Evolutionary conservation across 1,140 invertebrate species (phyloP), one percentile per base, ranked within the genome.

Genomic region (Berghia stephanieae): DNA sequence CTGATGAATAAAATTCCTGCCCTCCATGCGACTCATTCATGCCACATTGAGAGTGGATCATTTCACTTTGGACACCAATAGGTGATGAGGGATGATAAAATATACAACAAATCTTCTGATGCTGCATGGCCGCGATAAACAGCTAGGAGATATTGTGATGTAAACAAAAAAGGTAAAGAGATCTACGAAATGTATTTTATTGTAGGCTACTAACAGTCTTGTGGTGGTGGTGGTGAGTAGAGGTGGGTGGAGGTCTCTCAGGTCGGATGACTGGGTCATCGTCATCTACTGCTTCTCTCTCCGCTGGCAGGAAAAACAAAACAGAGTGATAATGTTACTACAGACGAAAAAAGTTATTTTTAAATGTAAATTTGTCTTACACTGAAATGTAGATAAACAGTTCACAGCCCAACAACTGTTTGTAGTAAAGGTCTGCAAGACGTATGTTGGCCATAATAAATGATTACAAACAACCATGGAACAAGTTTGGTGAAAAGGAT

Each of bases 221-320:
- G 16, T 72, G 75, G 31, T n/a, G n/a, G n/a, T n/a, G n/a, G n/a
- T n/a, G n/a, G n/a, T n/a, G n/a, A n/a, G n/a, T n/a, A n/a, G 79
- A 36, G 5, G 75, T 46, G 21, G 70, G 40, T 40, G 75, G 60
- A 27, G 79, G 71, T 69, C 75, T 71, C 55, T 80, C 79, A 18
- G 75, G 75, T 24, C 75, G 38, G 18, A 49, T 40, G 1, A 72
- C 73, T 24, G 82, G 78, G 77, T 87, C 85, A 43, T 86, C 86
- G 72, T 86, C 86, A 31, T 86, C 84, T 34, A 83, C 74, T 40
- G 82, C 82, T 43, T 83, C 83, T 57, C 76, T 77, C 57, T 82
- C 84, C 13, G 82, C 81, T 34, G 70, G 80, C 80, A 83, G 74
- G n/a, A 77, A 82, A 44, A 75, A 36, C 10, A 76, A 24, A 55